Base-by-base conservation (phyloP, 2,888 invertebrate species). In the Machimus rusticus region DNA sequence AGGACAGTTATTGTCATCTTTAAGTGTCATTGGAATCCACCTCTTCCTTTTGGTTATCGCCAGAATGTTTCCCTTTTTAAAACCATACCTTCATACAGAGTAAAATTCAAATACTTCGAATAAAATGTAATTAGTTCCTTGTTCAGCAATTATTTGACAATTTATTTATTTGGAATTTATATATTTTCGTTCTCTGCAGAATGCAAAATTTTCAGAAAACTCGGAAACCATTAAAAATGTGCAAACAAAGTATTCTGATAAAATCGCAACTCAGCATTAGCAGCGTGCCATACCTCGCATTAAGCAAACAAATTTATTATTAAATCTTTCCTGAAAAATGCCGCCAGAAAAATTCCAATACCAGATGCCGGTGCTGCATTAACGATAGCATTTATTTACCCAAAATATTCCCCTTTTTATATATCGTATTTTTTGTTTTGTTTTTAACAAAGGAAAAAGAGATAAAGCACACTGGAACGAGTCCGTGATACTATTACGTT, bases 401-500 rank as follows among this genome's bases (percentile, higher is more conserved):
- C 66, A 66, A 66, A 12, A 66, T 66, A 66, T 66, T 66, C 28
- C 66, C 9, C 28, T 28, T 12, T 12, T 66, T 9, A 66, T 66
- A 66, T 28, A 66, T 28, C 23, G 66, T 28, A 66, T 66, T 12
- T 66, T 28, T 66, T 66, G 28, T 28, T 23, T 19, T n/a, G 9
- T 39, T 23, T 66, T 6, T 66, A 79, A 79, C 79, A 79, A 79
- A 74, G 39, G 23, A 37, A 23, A 51, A 37, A 39, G 39, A 84
- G 39, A 55, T 81, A 39, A 84, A 43, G 51, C 34, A 84, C 66
- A 39, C 34, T n/a, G 66, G 43, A 84, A 37, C 19, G 39, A 74
- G 28, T 74, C 74, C 85, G 16, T 85, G 74, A 37, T 74, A 23
- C 43, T 74, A 74, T 85, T 74, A 74, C 85, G 74, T 74, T 85